Conservation (phyloP, 2,797 vertebrate species). For the Ataeniobius toweri region DNA sequence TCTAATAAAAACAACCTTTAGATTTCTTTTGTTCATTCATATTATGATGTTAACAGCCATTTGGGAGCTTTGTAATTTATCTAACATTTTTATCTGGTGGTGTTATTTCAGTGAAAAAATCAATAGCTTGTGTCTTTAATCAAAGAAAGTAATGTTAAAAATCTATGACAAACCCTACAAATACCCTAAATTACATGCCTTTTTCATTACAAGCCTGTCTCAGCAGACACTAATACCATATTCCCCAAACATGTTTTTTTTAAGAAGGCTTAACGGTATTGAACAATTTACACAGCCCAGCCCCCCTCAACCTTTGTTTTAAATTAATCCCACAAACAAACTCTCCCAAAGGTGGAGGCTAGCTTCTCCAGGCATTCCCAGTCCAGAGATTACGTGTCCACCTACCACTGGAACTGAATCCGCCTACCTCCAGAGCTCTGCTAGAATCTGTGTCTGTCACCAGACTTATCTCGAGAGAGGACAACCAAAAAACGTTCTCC, state of each 20-base stretch:
- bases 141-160: background rate
- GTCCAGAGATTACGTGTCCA: background rate
- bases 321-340: background rate
- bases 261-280: background rate
- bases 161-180: background rate
- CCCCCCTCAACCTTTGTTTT: background rate
- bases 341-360: background rate
- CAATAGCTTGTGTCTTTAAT: too few species aligned
- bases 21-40: background rate
- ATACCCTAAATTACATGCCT: background rate
- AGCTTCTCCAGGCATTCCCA: background rate
- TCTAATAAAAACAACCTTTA: background rate
- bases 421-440: background rate
- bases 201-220: background rate
- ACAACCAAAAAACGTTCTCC: slow-evolving; percentile 30
- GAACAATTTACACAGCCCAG: background rate
- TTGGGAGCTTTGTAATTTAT: background rate
- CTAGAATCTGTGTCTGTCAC: background rate
- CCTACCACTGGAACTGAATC: background rate
- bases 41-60: background rate
- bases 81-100: background rate
- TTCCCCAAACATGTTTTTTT: background rate
- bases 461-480: background rate
- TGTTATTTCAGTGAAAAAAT: background rate
- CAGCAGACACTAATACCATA: background rate